Evolutionary conservation across 2,113 vertebrate genomes (phyloP), one percentile per base, ranked within the genome.

Genomic region (Tachuris rubrigastra): DNA sequence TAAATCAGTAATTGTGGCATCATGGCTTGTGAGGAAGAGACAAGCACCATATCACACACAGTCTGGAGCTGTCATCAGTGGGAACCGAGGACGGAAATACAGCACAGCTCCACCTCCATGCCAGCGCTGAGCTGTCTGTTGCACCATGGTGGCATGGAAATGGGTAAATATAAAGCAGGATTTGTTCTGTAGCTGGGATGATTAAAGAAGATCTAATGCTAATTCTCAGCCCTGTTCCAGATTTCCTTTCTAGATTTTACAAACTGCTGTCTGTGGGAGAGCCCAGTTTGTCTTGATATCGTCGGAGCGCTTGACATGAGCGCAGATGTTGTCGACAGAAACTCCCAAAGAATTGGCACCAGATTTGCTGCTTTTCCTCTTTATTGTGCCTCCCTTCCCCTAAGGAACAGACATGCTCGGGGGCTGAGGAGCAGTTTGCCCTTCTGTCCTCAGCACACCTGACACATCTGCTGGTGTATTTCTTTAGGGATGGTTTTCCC

Each of bases 271-370:
- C 83, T 89, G 81, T 0, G 8, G 69, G 78, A 74, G 56, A 94
- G 47, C 58, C 62, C 83, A 41, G 75, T 85, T 95, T 94, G 72
- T 96, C 94, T 96, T 87, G 80, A 13, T 92, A 62, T 91, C 72
- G 33, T 93, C 72, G 19, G 41, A 84, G 56, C 6, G 3, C 84
- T 77, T 81, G 67, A 95, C 89, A 37, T 67, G 78, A 97, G 89
- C 75, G 8, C 95, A 95, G 87, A 96, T 96, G 93, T 74, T 92
- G 94, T 71, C 6, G 50, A 91, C 95, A 96, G 90, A 65, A 82
- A 94, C 60, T 95, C 84, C 72, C 75, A 7, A 55, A 77, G 89
- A 93, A 68, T 72, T 96, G 91, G 89, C 89, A 74, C 77, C 62
- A 59, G 78, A 79, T 81, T 81, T 84, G 44, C 84, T 85, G 63